These are phyloP conservation scores for Psilopsiagon aurifrons DNA, from an alignment of 2,113 vertebrate genomes.

Conservation along the genomic window DNA sequence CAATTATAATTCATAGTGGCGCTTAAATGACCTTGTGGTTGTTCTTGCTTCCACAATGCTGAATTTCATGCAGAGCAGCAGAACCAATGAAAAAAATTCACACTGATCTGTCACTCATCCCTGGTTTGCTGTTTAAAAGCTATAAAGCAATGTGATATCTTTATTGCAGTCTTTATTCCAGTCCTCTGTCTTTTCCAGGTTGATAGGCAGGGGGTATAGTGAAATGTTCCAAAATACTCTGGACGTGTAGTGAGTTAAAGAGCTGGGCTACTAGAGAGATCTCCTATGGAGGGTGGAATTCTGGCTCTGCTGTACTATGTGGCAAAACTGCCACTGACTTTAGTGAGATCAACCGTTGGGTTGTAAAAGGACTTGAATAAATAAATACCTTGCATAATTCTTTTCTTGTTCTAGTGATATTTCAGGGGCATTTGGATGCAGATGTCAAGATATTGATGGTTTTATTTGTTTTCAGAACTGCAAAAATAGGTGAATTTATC, in stretches of 20 bases:
- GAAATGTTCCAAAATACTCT: background rate
- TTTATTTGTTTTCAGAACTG: conserved; percentile 22
- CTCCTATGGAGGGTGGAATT: background rate
- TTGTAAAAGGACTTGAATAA: conserved; percentile 20
- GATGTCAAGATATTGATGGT: background rate
- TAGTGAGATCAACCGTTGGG: background rate
- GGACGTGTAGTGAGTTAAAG: background rate
- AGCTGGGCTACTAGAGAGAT: background rate
- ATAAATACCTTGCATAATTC: conserved; percentile 1
- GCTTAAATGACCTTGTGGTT: background rate
- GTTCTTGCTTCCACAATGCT: background rate
- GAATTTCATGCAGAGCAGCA: background rate
- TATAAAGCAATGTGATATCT: background rate
- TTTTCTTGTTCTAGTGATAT: background rate
- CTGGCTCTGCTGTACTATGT: background rate
- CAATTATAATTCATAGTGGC: background rate
- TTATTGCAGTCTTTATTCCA: background rate
- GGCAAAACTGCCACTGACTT: background rate
- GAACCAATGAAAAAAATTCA: background rate
- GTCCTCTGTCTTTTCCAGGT: background rate
- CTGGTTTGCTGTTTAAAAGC: background rate
- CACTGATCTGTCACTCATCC: background rate
- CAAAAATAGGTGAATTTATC: background rate
- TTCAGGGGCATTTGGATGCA: background rate
- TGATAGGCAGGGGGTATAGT: background rate